phyloP scores from a whole-genome alignment of 1,140 invertebrate genomes.

The Drosophila malerkotliana region DNA sequence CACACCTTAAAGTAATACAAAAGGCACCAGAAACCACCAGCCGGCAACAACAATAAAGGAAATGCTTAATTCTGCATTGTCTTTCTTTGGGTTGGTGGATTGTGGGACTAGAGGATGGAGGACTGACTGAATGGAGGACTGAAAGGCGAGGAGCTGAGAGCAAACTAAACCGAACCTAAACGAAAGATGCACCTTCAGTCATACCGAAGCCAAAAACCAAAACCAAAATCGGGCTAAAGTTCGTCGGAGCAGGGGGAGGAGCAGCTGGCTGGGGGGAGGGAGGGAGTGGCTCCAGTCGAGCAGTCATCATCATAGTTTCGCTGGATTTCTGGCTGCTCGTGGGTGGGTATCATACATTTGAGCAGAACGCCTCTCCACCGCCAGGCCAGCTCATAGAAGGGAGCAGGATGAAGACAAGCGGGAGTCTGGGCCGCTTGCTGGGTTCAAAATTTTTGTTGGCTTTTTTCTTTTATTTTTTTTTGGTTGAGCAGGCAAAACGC shows the following conservation, averaged over 20 bases:
- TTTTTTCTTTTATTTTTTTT: conserved; percentile 1
- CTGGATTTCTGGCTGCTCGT: conserved; percentile 67
- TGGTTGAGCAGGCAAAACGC: conserved; percentile 54
- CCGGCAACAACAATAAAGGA: conserved; percentile 77
- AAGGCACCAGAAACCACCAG: conserved; percentile 61
- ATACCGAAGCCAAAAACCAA: conserved; percentile 14
- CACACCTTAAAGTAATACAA: conserved; percentile 84
- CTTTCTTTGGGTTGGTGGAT: conserved; percentile 40
- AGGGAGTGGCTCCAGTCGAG: conserved; percentile 41
- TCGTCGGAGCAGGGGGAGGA: background rate
- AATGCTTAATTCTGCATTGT: conserved; percentile 82
- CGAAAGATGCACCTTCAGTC: conserved; percentile 37
- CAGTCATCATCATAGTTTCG: conserved; percentile 80
- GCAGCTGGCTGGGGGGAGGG: conserved; percentile 9
- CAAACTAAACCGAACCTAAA: conserved; percentile 22
- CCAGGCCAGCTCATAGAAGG: conserved; percentile 37
- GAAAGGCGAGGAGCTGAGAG: background rate
- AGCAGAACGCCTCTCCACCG: conserved; percentile 80
- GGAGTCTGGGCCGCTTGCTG: conserved; percentile 41
- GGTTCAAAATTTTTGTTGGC: conserved; percentile 17
- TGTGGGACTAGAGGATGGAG: background rate
- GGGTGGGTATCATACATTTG: conserved; percentile 84
- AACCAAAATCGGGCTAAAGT: conserved; percentile 39
- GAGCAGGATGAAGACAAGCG: background rate
- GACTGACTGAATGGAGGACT: background rate